Base-by-base conservation (phyloP, 2,113 vertebrate species). In the Lepisosteus osseus region DNA sequence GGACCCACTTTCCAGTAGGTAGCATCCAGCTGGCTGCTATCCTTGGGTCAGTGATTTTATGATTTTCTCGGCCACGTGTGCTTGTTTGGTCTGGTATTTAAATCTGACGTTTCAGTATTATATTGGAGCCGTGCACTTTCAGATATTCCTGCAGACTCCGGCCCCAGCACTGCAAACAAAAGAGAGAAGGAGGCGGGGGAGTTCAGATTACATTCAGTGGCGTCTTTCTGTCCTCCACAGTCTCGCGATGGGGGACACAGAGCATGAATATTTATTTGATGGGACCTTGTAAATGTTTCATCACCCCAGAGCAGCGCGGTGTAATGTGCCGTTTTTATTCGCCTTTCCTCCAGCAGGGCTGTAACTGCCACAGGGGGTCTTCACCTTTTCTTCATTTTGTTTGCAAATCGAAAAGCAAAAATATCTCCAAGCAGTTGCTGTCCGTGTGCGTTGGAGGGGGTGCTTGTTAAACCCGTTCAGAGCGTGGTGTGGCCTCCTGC, bases 181-280 rank as follows among this genome's bases (percentile, higher is more conserved):
- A 74, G 79, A 61, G 74, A 80, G 82, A 86, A 76, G 47, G 47
- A 9, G 47, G 47, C 5, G 5, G 47, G 9, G 5, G 47, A 51
- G 82, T 83, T 87, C 67, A 6, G 80, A 87, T 88, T 86, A 86
- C 80, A 78, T 82, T 83, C 80, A 41, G 40, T 78, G 83, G 79
- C 71, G 40, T 57, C 9, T 69, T 71, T 12, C 69, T 74, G 83
- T 86, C 84, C 84, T 86, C 77, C 76, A 76, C 74, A 71, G 74
- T 84, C 72, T 78, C 74, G 69, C 40, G 80, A 84, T 67, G 79
- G 76, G 71, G 76, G 83, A 71, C 54, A 71, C 68, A 3, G 41
- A 0, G 4, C 80, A 87, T 89, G 84, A 88, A 89, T 91, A 90
- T 90, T 89, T 82, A 89, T 77, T 72, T 65, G 67, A 57, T 51